A percentile compares a stretch with the other conserved stretches of the same genome.
Evolutionary conservation across 2,797 vertebrate genomes (phyloP).

Genomic region (Dipus sagitta): DNA sequence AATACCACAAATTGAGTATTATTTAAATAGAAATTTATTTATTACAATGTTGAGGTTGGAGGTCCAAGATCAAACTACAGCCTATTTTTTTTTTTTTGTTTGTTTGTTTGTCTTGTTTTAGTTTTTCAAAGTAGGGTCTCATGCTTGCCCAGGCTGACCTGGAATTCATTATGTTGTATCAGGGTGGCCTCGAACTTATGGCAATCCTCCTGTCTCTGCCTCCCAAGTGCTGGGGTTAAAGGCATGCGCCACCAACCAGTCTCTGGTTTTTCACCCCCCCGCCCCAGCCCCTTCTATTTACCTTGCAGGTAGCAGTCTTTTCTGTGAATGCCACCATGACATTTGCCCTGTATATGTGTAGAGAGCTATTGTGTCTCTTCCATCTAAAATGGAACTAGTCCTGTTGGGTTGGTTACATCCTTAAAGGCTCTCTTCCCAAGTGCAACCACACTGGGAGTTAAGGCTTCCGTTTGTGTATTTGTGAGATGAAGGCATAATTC

Average conservation of each 20-base stretch:
- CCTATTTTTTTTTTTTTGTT: neutral
- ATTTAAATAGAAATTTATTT: constrained; percentile 29
- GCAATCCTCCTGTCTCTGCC: too few species aligned
- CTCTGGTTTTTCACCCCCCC: neutral
- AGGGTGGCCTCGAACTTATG: too few species aligned
- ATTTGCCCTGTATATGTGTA: neutral
- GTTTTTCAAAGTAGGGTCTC: neutral
- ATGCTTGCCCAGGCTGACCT: too few species aligned
- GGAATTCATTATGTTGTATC: too few species aligned
- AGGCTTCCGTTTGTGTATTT: neutral
- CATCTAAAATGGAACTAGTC: neutral
- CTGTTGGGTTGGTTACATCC: neutral
- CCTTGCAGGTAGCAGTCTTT: neutral
- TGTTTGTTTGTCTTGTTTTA: neutral
- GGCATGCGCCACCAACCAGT: too few species aligned
- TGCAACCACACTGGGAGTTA: neutral
- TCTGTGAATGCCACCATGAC: neutral
- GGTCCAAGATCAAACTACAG: neutral
- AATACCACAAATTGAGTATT: neutral
- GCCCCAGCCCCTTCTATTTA: neutral
- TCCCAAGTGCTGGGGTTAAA: too few species aligned
- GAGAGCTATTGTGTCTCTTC: neutral
- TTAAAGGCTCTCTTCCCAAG: neutral
- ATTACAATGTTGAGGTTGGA: constrained; percentile 3
- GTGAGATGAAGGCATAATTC: neutral